Conservation (phyloP, 2,888 invertebrate genomes). For the Platerodrilus igneus region DNA sequence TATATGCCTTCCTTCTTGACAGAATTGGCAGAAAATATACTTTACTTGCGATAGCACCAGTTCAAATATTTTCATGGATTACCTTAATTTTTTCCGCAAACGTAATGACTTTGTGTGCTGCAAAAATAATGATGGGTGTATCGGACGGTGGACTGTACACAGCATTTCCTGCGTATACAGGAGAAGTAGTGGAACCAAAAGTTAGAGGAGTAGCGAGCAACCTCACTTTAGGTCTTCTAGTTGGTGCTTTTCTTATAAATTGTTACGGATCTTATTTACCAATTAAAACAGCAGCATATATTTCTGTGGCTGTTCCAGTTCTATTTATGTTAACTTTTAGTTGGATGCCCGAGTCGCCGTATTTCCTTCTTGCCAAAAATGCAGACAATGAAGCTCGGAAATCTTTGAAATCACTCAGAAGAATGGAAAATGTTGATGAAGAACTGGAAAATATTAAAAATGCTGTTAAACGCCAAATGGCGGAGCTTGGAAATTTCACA, state of each 20-base stretch:
- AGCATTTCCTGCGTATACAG: conserved; percentile 28
- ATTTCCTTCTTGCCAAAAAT: conserved; percentile 33
- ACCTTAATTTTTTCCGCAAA: conserved; percentile 24
- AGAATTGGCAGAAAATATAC: conserved; percentile 35
- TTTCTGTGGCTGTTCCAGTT: conserved; percentile 56
- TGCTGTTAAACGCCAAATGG: conserved; percentile 36
- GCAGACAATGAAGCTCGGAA: conserved; percentile 31
- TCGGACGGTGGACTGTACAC: conserved; percentile 28
- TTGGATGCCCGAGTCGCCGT: conserved; percentile 57
- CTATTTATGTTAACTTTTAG: conserved; percentile 53
- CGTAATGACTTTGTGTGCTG: conserved; percentile 11
- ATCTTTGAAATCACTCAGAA: conserved; percentile 31
- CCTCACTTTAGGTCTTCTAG: conserved; percentile 20
- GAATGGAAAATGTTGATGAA: conserved; percentile 31
- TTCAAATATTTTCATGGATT: conserved; percentile 33
- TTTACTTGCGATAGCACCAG: conserved; percentile 33
- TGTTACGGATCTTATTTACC: conserved; percentile 55
- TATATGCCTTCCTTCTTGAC: conserved; percentile 30
- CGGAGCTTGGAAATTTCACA: conserved; percentile 33
- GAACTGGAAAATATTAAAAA: conserved; percentile 31
- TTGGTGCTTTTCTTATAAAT: conserved; percentile 39
- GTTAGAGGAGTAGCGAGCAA: conserved; percentile 26
- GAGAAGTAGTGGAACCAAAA: conserved; percentile 28
- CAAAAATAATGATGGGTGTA: conserved; percentile 22
- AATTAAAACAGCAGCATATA: conserved; percentile 51